These are phyloP conservation scores for Embiotoca jacksoni DNA, from an alignment of 2,113 vertebrate species.

Conservation along the genomic window DNA sequence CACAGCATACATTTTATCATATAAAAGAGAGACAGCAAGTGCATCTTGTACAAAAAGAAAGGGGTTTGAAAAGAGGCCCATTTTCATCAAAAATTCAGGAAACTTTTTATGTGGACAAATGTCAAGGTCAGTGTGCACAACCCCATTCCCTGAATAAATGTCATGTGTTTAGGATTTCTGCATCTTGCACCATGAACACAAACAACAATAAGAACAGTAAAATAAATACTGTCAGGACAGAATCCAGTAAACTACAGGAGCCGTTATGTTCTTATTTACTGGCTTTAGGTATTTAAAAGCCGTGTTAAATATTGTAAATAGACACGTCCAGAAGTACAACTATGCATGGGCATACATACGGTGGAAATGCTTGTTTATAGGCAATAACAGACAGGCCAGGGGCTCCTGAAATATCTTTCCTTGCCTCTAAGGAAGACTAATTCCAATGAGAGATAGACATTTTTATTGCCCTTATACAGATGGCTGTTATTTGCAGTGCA, in stretches of 20 bases:
- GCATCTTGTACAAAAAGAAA: neutral
- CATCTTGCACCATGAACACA: slow-evolving; percentile 7
- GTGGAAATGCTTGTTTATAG: slow-evolving; percentile 35
- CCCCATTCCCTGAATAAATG: slow-evolving; percentile 10
- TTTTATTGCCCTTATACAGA: slow-evolving; percentile 51
- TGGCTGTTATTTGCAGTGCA: slow-evolving; percentile 39
- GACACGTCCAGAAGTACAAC: slow-evolving; percentile 27
- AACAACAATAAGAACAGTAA: neutral
- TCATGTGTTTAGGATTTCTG: neutral
- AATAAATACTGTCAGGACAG: neutral
- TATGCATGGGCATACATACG: slow-evolving; percentile 8
- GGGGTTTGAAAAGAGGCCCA: neutral
- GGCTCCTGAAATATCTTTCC: slow-evolving; percentile 44
- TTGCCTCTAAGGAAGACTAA: slow-evolving; percentile 65
- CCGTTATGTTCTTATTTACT: slow-evolving; percentile 39
- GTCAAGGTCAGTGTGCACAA: neutral
- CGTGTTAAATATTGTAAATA: slow-evolving; percentile 46
- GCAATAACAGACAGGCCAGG: slow-evolving; percentile 28
- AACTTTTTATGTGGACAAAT: slow-evolving; percentile 7
- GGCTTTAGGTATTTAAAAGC: slow-evolving; percentile 63
- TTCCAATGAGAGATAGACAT: slow-evolving; percentile 26
- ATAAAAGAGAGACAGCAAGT: neutral
- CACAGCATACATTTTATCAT: neutral
- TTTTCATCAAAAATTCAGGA: slow-evolving; percentile 27
- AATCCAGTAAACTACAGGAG: slow-evolving; percentile 29